A percentile compares a stretch with the other conserved stretches of the same genome.
phyloP scores from a whole-genome alignment of 2,113 vertebrate genomes.

The Eurystomus gularis region DNA sequence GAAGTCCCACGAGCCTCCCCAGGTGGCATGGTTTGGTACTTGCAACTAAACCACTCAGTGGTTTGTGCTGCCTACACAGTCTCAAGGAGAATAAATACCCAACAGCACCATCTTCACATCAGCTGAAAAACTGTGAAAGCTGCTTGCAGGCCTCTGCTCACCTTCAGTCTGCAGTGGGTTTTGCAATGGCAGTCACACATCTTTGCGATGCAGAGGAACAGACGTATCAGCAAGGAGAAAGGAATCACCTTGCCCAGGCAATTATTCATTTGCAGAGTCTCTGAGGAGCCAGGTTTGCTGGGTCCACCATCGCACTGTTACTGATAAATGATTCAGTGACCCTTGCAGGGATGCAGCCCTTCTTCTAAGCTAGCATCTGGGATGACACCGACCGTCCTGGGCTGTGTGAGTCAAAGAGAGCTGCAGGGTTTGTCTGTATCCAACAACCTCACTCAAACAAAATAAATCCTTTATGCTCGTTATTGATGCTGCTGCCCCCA shows the following conservation, averaged over 20 bases:
- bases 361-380: neutral
- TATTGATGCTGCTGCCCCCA: neutral
- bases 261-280: neutral
- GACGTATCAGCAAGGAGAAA: neutral
- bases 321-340: neutral
- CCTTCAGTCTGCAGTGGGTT: neutral
- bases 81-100: neutral
- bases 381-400: neutral
- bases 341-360: neutral
- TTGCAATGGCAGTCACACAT: neutral
- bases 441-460: neutral
- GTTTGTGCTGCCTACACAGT: neutral
- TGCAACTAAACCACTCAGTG: neutral
- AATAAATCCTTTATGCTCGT: neutral
- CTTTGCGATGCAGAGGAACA: neutral
- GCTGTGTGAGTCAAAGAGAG: neutral
- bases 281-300: neutral
- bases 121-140: neutral
- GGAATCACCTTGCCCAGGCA: neutral
- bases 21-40: neutral
- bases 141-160: neutral
- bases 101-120: neutral
- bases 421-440: neutral
- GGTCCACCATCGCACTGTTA: neutral
- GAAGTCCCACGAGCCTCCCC: constrained; percentile 24